Evolutionary conservation across 1,140 invertebrate species (phyloP).

Genomic region (Drosophila auraria): DNA sequence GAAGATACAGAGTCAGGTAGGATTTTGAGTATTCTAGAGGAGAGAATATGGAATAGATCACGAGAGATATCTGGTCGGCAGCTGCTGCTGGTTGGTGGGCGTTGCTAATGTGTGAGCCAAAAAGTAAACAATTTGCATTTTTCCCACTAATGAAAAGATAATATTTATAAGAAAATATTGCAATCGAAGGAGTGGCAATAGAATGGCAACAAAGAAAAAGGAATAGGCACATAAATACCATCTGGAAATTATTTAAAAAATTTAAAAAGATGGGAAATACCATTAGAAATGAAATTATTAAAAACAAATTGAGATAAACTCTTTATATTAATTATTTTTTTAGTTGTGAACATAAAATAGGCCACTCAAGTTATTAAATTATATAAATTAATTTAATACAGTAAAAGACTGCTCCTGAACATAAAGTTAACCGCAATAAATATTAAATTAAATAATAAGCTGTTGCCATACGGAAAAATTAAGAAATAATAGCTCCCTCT

Average conservation of each 20-base stretch:
- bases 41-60: slow-evolving; percentile 5
- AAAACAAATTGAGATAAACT: not conserved
- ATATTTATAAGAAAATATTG: slow-evolving; percentile 56
- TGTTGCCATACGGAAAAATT: slow-evolving; percentile 15
- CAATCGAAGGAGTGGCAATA: slow-evolving; percentile 9
- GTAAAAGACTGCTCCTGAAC: not conserved
- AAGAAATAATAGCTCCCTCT: not conserved
- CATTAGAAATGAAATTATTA: not conserved
- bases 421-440: not conserved
- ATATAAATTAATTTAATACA: not conserved
- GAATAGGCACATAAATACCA: slow-evolving; percentile 2
- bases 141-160: slow-evolving; percentile 66
- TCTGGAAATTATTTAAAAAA: not conserved
- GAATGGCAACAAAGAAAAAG: slow-evolving; percentile 13
- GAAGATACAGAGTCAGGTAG: slow-evolving; percentile 32
- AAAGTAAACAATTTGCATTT: slow-evolving; percentile 70
- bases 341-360: not conserved
- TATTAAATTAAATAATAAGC: slow-evolving; percentile 12
- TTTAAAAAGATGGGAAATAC: not conserved
- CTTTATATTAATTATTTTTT: not conserved
- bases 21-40: no score
- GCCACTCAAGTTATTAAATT: not conserved
- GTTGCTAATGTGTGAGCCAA: slow-evolving; percentile 49
- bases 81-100: slow-evolving; percentile 52
- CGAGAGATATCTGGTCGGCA: slow-evolving; percentile 27